Base-by-base conservation (phyloP, 2,797 vertebrate genomes). In the Acrocephalus scirpaceus region DNA sequence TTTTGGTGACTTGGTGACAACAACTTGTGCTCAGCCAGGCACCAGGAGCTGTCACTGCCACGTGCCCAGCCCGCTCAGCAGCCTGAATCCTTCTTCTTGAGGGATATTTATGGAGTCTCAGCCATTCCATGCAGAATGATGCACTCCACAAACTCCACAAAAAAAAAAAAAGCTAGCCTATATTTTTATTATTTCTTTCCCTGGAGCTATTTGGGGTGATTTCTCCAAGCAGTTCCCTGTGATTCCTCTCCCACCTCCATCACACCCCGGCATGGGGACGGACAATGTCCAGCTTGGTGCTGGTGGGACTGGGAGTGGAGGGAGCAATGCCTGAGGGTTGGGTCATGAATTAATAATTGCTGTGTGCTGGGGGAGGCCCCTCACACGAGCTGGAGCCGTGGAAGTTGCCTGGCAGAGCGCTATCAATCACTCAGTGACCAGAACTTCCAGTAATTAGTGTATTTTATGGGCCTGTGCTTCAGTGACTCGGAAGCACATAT, bases 341-440 rank as follows among this genome's bases (percentile, higher is more conserved):
- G 97, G 97, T 98, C 98, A 98, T 98, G 98, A 98, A 98, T 98
- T 98, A 98, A 97, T 98, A 98, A 98, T 98, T 91, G 97, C 97
- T 47, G 62, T 88, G 97, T 95, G 96, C 95, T 95, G 97, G 98
- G 96, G 97, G 98, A 98, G 97, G 96, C 97, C 98, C 97, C 34
- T 98, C 97, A 93, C 96, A 96, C 96, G 93, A 94, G 96, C 97
- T 96, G 97, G 82, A 97, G 97, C 98, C 51, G 83, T 95, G 96
- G 97, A 98, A 98, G 98, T 98, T 98, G 98, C 98, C 98, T 98
- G 29, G 96, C 98, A 98, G 98, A 98, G 97, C 48, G 82, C 97
- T 98, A 98, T 98, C 98, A 98, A 98, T 98, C 98, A 98, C 98
- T 97, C 98, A 98, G 98, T 98, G 98, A 98, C 98, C 98, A 98